These are phyloP conservation scores for Cheilosia pagana DNA, from an alignment of 2,888 invertebrate genomes.

Conservation along the genomic window DNA sequence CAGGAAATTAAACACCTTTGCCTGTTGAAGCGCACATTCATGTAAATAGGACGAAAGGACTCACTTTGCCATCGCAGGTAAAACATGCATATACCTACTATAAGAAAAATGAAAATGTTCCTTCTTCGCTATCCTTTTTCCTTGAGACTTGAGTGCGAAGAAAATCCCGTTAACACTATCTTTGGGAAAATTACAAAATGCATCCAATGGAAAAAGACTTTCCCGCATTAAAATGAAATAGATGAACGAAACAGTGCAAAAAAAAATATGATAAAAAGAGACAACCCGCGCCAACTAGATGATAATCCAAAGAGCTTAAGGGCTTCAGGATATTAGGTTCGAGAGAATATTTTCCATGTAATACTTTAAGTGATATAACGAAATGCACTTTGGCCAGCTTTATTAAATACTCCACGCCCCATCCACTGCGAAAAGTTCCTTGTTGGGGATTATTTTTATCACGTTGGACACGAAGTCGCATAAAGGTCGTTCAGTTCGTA, in stretches of 20 bases:
- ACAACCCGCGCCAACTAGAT: conserved; percentile 16
- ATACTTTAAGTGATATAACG: conserved; percentile 62
- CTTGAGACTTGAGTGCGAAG: conserved; percentile 30
- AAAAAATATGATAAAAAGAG: not conserved
- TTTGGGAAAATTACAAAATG: conserved; percentile 65
- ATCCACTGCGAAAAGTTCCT: conserved; percentile 32
- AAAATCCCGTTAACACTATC: conserved; percentile 58
- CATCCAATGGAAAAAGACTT: conserved; percentile 53
- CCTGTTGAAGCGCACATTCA: conserved; percentile 18
- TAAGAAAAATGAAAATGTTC: conserved; percentile 2
- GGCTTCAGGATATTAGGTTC: conserved; percentile 63
- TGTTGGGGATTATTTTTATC: conserved; percentile 50
- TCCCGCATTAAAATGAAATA: conserved; percentile 49
- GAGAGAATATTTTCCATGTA: conserved; percentile 58
- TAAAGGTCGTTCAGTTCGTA: not conserved
- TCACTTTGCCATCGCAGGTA: not conserved
- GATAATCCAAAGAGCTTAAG: conserved; percentile 58
- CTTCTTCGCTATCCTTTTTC: not conserved
- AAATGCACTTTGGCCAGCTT: conserved; percentile 58
- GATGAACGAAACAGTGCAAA: conserved; percentile 10
- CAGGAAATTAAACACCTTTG: conserved; percentile 63
- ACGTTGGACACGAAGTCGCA: conserved; percentile 33
- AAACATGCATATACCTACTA: not conserved
- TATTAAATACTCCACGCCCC: conserved; percentile 46
- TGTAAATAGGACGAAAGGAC: conserved; percentile 21